phyloP scores from a whole-genome alignment of 2,888 invertebrate genomes.

The Stenurella melanura region DNA sequence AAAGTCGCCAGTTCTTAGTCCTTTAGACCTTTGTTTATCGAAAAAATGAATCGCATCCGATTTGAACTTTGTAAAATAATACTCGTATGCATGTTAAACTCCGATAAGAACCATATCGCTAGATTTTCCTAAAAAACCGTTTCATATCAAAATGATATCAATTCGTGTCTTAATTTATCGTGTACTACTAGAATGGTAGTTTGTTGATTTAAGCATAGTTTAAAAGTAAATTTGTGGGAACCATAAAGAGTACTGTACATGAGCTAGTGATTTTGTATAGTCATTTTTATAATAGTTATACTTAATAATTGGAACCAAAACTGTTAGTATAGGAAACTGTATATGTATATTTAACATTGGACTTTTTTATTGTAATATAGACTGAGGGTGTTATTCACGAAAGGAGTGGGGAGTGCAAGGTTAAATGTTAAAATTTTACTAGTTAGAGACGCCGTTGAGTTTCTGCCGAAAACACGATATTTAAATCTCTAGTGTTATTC shows the following conservation, averaged over 20 bases:
- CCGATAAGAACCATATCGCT: conserved; percentile 22
- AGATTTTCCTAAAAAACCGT: conserved; percentile 5
- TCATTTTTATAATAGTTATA: conserved; percentile 66
- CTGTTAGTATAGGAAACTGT: conserved; percentile 32
- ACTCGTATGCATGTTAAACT: conserved; percentile 10
- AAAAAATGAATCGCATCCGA: not conserved
- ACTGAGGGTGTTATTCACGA: conserved; percentile 15
- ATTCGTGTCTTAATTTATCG: conserved; percentile 60
- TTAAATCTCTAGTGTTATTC: too few species aligned
- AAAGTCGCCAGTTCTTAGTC: too few species aligned
- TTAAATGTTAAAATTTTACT: too few species aligned
- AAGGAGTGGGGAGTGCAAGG: not conserved
- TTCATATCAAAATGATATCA: conserved; percentile 49
- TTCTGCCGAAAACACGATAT: too few species aligned
- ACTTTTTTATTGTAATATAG: conserved; percentile 33
- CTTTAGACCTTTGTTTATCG: too few species aligned
- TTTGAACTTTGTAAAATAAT: not conserved
- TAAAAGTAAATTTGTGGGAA: conserved; percentile 56
- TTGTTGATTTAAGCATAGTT: conserved; percentile 44
- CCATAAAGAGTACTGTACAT: conserved; percentile 61
- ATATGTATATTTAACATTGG: conserved; percentile 25
- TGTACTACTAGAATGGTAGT: conserved; percentile 40
- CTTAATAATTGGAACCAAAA: conserved; percentile 61
- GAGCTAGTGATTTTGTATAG: conserved; percentile 67
- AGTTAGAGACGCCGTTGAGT: too few species aligned